Evolutionary conservation across 2,797 vertebrate genomes (phyloP).

Genomic region (Acipenser transmontanus): DNA sequence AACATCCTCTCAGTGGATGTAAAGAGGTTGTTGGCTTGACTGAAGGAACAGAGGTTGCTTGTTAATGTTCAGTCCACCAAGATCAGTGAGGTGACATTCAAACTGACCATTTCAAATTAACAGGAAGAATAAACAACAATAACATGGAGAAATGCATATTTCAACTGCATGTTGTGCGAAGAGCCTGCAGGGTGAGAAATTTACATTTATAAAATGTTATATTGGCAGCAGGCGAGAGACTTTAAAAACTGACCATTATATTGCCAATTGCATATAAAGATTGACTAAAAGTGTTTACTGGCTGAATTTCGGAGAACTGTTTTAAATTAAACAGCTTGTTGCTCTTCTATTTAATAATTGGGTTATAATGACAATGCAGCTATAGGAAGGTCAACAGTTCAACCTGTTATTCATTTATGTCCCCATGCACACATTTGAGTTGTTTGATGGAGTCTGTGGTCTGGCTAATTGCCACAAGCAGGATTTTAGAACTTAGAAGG

Average conservation of each 20-base stretch:
- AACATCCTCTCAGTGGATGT: too few relatives aligned
- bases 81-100: too few relatives aligned
- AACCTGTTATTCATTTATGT: conserved; percentile 35
- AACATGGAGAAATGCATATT: background rate
- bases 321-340: conserved; percentile 19
- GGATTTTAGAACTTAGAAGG: background rate
- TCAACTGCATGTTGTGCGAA: background rate
- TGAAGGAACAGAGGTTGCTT: too few relatives aligned
- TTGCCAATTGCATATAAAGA: conserved; percentile 15
- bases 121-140: too few relatives aligned
- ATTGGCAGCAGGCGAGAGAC: background rate
- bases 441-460: conserved; percentile 1
- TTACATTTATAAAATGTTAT: conserved; percentile 16
- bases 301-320: conserved; percentile 8
- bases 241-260: conserved; percentile 11
- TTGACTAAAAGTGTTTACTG: conserved; percentile 9
- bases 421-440: background rate
- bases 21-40: too few relatives aligned
- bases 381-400: conserved; percentile 41
- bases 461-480: conserved; percentile 16
- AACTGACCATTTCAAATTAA: too few relatives aligned
- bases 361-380: conserved; percentile 11
- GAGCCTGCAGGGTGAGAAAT: background rate
- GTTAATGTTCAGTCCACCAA: too few relatives aligned
- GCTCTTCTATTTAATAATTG: conserved; percentile 12